Conservation (phyloP, 2,113 vertebrate species). For the Apteryx owenii region DNA sequence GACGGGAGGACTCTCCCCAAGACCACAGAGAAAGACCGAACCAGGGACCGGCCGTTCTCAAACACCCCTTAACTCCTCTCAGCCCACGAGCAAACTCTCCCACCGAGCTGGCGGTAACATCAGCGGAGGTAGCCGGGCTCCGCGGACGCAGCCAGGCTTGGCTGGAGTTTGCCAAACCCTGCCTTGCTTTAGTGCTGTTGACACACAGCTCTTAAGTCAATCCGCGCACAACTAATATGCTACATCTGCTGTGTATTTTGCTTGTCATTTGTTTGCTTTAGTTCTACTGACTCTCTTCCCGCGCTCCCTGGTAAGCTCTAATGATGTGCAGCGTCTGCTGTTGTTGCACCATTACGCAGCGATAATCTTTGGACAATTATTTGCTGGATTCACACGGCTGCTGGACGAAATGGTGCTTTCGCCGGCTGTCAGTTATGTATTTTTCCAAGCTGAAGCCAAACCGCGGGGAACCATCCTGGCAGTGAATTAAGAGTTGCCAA, state of each 20-base stretch:
- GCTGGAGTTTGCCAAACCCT: background rate
- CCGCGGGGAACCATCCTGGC: background rate
- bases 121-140: accelerated
- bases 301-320: background rate
- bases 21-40: background rate
- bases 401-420: background rate
- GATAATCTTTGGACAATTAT: slow-evolving; percentile 39
- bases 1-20: background rate
- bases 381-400: background rate
- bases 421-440: background rate
- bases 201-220: background rate
- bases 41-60: background rate
- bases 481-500: background rate
- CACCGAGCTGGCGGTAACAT: no score
- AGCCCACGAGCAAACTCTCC: background rate
- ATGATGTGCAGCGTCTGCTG: background rate
- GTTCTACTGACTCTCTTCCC: background rate
- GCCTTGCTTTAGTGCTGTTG: background rate
- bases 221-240: background rate
- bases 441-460: background rate
- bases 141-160: background rate
- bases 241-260: slow-evolving; percentile 20
- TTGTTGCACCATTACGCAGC: background rate
- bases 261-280: background rate
- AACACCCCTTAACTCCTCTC: background rate